Percentiles rank a stretch among this genome's conserved stretches.
Evolutionary conservation across 2,888 invertebrate genomes (phyloP).

Genomic region (Venusia cambrica): DNA sequence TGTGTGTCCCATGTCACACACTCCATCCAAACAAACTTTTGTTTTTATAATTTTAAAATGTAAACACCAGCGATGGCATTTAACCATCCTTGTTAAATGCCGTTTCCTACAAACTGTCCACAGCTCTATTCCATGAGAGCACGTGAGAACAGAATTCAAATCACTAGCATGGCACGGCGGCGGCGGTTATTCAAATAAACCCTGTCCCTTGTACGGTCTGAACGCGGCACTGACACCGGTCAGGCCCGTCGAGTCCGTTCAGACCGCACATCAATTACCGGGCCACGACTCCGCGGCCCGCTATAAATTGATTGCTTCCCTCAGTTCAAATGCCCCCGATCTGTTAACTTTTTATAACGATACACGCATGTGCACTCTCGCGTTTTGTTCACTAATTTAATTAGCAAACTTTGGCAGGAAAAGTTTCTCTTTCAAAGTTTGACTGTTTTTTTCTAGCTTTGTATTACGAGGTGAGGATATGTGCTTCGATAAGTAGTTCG

Average conservation of each 20-base stretch:
- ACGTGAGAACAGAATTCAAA: constrained; percentile 6
- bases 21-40: too few species aligned
- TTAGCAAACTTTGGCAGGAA: constrained; percentile 16
- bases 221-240: constrained; percentile 40
- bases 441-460: constrained; percentile 3
- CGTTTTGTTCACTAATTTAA: constrained; percentile 21
- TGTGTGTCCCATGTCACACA: too few species aligned
- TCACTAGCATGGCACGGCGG: constrained; percentile 1
- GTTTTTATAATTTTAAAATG: too few species aligned
- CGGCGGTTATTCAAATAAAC: constrained; percentile 10
- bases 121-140: background rate
- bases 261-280: constrained; percentile 63
- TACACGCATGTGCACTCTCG: constrained; percentile 22
- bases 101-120: background rate
- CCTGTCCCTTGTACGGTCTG: constrained; percentile 9
- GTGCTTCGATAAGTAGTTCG: too few species aligned
- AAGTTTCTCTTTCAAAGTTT: constrained; percentile 9
- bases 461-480: too few species aligned
- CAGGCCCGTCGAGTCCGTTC: constrained; percentile 44
- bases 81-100: too few species aligned
- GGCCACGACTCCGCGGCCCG: constrained; percentile 47
- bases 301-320: constrained; percentile 69
- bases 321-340: constrained; percentile 45
- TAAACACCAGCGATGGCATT: too few species aligned
- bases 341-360: constrained; percentile 28